Conservation (phyloP, 2,113 vertebrate species). For the Dromaius novaehollandiae region DNA sequence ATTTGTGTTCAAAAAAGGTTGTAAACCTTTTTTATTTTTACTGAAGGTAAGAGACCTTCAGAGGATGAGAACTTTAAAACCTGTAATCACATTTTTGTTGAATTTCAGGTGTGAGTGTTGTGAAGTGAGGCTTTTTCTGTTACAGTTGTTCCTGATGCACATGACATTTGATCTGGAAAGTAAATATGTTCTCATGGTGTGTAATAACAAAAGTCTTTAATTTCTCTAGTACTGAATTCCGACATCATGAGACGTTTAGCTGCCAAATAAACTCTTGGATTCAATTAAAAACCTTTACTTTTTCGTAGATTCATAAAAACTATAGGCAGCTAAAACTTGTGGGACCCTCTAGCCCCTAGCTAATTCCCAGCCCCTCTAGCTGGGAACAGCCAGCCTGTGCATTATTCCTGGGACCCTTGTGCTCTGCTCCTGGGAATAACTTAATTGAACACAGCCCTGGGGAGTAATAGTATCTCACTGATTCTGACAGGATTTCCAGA, state of each 20-base stretch:
- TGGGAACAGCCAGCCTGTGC: background rate
- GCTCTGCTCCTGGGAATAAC: background rate
- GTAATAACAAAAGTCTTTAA: background rate
- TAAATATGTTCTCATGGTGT: background rate
- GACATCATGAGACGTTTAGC: background rate
- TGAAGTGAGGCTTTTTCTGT: background rate
- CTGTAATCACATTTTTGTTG: conserved; percentile 6
- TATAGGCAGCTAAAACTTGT: background rate
- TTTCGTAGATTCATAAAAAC: background rate
- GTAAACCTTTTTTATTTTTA: background rate
- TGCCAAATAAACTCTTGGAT: background rate
- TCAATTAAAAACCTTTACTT: background rate
- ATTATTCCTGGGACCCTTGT: background rate
- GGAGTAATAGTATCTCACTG: background rate
- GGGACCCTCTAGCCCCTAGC: background rate
- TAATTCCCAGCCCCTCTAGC: no score
- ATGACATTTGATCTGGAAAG: background rate
- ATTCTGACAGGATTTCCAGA: background rate
- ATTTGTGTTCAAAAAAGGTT: background rate
- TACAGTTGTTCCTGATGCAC: background rate
- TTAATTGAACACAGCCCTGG: background rate
- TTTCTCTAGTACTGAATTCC: background rate
- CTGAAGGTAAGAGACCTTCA: background rate
- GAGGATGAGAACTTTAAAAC: conserved; percentile 14
- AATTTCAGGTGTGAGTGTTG: background rate